Evolutionary conservation across 2,113 vertebrate species (phyloP), one percentile per base, ranked within the genome.

Genomic region (Leptodactylus fuscus): DNA sequence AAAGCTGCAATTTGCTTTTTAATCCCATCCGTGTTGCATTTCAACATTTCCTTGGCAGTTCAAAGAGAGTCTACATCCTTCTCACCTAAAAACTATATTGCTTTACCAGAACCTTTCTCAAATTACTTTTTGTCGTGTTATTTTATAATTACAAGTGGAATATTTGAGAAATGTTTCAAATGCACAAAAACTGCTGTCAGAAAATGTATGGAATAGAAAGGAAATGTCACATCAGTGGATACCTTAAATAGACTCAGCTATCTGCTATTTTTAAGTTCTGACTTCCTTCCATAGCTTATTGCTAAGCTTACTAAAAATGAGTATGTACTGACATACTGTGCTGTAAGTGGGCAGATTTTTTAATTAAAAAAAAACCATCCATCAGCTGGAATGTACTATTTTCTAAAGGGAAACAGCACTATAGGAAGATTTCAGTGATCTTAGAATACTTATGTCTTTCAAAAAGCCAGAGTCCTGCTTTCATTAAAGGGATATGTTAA

Each of bases 161-260:
- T 38, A n/a, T 22, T 67, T 71, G 34, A 22, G 13, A 51, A 32
- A 76, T 51, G 73, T 49, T 76, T 32, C 13, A 51, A 76, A 74
- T 0, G 16, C 51, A 18, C 27, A 76, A 76, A 51, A 51, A 51
- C 5, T 44, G 70, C 27, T 16, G 20, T 27, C n/a, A 46, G 41
- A 46, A 71, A 41, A 29, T 15, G 34, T 70, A 41, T 41, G 36
- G 8, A 71, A 41, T 12, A 38, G 67, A 11, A 12, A 41, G 36
- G 67, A 71, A 38, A 29, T 34, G 62, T 34, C 27, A 0, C 62
- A 11, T 34, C 5, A 18, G 62, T 34, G 15, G 16, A 15, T 67
- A 10, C 29, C 8, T 32, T 32, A 34, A 71, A 71, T 71, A 71
- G 34, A 71, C 67, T 22, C 0, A 0, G 36, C 20, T 41, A n/a